Evolutionary conservation across 2,113 vertebrate species (phyloP).

Genomic region (Clinocottus analis): DNA sequence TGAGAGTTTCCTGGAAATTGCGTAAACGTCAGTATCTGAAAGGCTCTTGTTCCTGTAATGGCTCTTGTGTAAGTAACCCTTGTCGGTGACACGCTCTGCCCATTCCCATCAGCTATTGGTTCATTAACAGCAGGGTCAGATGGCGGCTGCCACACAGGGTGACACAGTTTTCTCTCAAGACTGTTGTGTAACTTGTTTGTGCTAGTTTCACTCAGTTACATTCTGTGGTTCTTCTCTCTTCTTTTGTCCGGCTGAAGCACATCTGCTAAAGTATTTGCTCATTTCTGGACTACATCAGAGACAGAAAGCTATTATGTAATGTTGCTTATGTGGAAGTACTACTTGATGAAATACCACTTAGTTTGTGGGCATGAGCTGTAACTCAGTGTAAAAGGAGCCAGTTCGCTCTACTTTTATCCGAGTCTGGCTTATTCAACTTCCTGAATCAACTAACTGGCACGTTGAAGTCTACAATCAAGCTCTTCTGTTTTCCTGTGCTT

Average conservation of each 20-base stretch:
- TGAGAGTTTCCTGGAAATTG: constrained; percentile 36
- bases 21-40: constrained; percentile 35
- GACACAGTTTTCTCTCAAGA: constrained; percentile 50
- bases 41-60: constrained; percentile 23
- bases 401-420: not conserved
- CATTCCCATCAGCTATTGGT: constrained; percentile 45
- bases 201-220: constrained; percentile 26
- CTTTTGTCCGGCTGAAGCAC: constrained; percentile 26
- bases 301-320: not conserved
- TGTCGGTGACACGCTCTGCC: constrained; percentile 24
- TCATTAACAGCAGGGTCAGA: constrained; percentile 41
- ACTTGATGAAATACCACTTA: constrained; percentile 4
- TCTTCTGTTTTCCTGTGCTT: not conserved
- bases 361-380: not conserved
- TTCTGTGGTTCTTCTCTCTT: not conserved
- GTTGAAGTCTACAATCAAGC: not conserved
- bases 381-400: not conserved
- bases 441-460: not conserved
- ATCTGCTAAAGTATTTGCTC: not conserved
- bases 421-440: not conserved
- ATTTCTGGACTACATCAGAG: not conserved
- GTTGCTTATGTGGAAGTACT: not conserved
- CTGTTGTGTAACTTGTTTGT: constrained; percentile 72
- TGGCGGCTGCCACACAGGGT: constrained; percentile 18
- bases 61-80: constrained; percentile 71